Conservation (phyloP, 2,888 invertebrate genomes). For the Trichogramma evanescens region DNA sequence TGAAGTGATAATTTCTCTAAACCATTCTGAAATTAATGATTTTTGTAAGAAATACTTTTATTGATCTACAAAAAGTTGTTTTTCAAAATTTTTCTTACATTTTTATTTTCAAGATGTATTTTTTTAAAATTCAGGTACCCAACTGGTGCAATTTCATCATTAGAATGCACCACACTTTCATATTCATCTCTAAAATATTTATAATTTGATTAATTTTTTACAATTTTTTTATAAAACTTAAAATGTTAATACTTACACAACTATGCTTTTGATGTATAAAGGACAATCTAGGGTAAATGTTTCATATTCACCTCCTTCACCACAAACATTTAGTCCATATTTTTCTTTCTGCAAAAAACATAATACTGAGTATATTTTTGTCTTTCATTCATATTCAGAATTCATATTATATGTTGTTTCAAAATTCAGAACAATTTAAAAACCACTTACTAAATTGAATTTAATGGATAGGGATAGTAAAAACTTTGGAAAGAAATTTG, state of each 20-base stretch:
- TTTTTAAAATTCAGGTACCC: conserved; percentile 86
- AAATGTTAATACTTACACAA: conserved; percentile 64
- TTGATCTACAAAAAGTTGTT: not conserved
- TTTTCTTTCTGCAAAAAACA: conserved; percentile 63
- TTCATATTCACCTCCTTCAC: conserved; percentile 99
- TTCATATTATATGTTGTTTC: not conserved
- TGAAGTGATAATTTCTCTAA: conserved; percentile 39
- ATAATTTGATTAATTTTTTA: conserved; percentile 21
- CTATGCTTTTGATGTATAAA: conserved; percentile 81
- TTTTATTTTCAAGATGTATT: conserved; percentile 58
- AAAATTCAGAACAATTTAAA: not conserved
- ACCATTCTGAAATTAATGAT: conserved; percentile 32
- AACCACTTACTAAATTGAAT: conserved; percentile 18
- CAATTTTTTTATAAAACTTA: conserved; percentile 12
- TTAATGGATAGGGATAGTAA: conserved; percentile 6
- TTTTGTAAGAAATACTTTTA: conserved; percentile 3
- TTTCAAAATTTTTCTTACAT: conserved; percentile 8
- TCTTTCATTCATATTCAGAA: not conserved
- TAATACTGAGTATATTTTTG: not conserved
- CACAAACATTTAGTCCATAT: conserved; percentile 91
- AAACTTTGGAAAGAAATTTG: conserved; percentile 13
- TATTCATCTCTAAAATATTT: conserved; percentile 66
- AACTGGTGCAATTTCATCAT: conserved; percentile 90
- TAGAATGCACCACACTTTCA: conserved; percentile 81
- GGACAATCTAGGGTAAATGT: conserved; percentile 97